These are phyloP conservation scores for Channa argus DNA, from an alignment of 2,113 vertebrate species.

Conservation along the genomic window DNA sequence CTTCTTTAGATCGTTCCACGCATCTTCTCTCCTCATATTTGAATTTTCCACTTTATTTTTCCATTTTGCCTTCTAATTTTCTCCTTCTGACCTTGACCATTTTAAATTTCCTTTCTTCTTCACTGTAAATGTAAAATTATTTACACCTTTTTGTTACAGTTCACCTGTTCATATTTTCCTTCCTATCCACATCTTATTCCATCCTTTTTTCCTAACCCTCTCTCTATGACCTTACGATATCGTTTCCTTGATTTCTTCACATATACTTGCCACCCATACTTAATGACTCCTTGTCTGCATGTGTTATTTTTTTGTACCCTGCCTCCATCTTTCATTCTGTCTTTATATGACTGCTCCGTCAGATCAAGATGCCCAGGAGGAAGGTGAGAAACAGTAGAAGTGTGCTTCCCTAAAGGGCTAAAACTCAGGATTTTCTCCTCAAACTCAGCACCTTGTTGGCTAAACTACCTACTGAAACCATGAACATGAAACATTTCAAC, in stretches of 20 bases:
- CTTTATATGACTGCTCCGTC: conserved; percentile 38
- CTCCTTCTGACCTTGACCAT: neutral
- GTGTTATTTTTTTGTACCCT: conserved; percentile 6
- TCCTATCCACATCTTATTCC: no score
- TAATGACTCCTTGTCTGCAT: conserved; percentile 10
- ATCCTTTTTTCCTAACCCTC: no score
- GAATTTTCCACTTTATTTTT: neutral
- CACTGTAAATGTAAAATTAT: neutral
- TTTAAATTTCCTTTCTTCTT: neutral
- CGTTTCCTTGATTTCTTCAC: neutral
- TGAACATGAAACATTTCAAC: neutral
- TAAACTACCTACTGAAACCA: neutral
- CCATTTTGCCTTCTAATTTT: neutral
- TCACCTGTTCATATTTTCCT: no score
- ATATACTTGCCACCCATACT: neutral
- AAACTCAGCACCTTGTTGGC: neutral
- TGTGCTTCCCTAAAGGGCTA: conserved; percentile 4
- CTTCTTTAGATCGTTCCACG: conserved; percentile 16
- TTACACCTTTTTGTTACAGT: no score
- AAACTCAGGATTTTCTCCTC: neutral
- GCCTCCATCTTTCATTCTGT: conserved; percentile 28
- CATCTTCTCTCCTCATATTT: neutral
- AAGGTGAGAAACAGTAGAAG: conserved; percentile 60
- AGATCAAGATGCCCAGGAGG: conserved; percentile 73
- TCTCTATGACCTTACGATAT: neutral